These are phyloP conservation scores for Phlogophora meticulosa DNA, from an alignment of 2,888 invertebrate species.

Conservation along the genomic window DNA sequence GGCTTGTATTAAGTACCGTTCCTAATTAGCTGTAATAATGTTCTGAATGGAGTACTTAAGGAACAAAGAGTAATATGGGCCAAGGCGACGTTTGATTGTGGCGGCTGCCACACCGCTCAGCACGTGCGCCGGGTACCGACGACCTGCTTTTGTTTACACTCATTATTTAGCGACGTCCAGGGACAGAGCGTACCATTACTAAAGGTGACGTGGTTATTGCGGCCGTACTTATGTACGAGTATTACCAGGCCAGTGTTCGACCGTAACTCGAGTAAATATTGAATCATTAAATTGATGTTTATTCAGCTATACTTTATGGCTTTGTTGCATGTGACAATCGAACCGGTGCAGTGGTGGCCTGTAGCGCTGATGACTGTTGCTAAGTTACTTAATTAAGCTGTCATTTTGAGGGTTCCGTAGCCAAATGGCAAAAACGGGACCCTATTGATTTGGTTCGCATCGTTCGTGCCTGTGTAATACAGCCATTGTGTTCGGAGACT, in stretches of 20 bases:
- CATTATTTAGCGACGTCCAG: constrained; percentile 12
- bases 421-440: too few species aligned
- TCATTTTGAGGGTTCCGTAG: not conserved
- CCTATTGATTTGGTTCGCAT: too few species aligned
- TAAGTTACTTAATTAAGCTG: too few species aligned
- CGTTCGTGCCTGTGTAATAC: too few species aligned
- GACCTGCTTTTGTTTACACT: constrained; percentile 25
- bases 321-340: not conserved
- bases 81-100: constrained; percentile 39
- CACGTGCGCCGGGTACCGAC: constrained; percentile 35
- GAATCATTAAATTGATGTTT: not conserved
- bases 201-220: not conserved
- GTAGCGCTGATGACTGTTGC: not conserved
- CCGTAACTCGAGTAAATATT: not conserved
- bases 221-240: not conserved
- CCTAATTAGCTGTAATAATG: constrained; percentile 33
- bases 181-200: not conserved
- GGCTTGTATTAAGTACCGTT: constrained; percentile 13
- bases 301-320: not conserved
- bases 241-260: not conserved
- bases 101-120: constrained; percentile 23
- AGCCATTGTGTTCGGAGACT: too few species aligned
- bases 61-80: constrained; percentile 35
- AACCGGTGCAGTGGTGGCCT: not conserved
- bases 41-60: constrained; percentile 17